phyloP scores from a whole-genome alignment of 2,113 vertebrate species.

The Hucho hucho region DNA sequence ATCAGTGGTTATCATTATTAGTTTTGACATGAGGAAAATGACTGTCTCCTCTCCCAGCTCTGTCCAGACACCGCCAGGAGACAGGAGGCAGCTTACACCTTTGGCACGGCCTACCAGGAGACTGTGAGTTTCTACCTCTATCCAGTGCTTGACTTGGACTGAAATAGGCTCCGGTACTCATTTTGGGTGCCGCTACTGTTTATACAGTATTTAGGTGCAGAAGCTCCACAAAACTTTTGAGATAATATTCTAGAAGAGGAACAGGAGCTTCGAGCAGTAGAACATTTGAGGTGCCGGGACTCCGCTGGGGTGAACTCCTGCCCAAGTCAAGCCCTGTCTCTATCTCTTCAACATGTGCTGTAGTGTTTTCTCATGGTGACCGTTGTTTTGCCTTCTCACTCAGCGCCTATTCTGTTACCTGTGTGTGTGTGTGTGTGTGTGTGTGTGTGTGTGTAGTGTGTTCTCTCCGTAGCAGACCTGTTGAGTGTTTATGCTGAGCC shows the following conservation, averaged over 20 bases:
- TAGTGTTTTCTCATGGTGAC: not conserved
- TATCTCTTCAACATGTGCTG: not conserved
- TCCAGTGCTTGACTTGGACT: not conserved
- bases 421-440: too few species aligned
- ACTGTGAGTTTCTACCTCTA: conserved; percentile 74
- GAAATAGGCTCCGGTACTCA: too few species aligned
- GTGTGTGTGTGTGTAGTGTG: conserved; percentile 78
- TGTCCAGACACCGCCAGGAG: conserved; percentile 84
- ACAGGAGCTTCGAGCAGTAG: too few species aligned
- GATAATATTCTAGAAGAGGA: too few species aligned
- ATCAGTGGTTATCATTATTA: too few species aligned
- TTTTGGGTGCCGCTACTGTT: too few species aligned
- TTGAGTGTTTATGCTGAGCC: conserved; percentile 78
- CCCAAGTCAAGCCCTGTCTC: too few species aligned
- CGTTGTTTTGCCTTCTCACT: not conserved
- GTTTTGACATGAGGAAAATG: not conserved
- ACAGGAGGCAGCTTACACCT: conserved; percentile 83
- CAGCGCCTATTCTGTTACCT: not conserved
- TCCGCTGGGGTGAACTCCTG: too few species aligned
- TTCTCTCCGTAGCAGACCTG: conserved; percentile 81
- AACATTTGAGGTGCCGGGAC: too few species aligned
- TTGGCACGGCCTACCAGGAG: conserved; percentile 91
- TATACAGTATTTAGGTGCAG: too few species aligned
- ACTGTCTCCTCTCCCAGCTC: conserved; percentile 70
- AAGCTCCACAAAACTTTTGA: too few species aligned